phyloP scores from a whole-genome alignment of 2,888 invertebrate species.

The Lottia gigantea region DNA sequence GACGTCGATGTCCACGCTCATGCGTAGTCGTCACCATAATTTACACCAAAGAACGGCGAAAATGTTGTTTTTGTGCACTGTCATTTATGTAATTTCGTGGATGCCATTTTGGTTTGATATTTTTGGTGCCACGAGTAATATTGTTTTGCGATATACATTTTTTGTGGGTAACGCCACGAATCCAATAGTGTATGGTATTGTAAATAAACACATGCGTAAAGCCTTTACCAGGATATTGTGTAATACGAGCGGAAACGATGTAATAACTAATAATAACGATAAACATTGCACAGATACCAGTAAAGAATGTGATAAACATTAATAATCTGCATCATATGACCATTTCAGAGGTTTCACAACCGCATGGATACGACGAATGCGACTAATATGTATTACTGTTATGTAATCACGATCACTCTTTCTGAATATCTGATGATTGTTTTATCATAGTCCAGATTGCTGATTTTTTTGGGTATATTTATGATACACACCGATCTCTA shows the following conservation, averaged over 20 bases:
- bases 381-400: no score
- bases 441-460: no score
- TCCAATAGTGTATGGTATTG: constrained; percentile 53
- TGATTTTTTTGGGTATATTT: no score
- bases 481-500: no score
- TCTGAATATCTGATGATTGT: no score
- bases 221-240: constrained; percentile 33
- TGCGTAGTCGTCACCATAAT: neutral
- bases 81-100: constrained; percentile 52
- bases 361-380: no score
- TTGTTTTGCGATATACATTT: constrained; percentile 46
- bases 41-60: constrained; percentile 47
- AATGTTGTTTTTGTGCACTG: constrained; percentile 55
- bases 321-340: no score
- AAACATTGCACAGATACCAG: no score
- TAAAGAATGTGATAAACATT: no score
- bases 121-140: constrained; percentile 42
- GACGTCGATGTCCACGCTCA: neutral
- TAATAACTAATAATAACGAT: no score
- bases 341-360: no score
- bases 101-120: constrained; percentile 59
- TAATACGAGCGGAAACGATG: neutral
- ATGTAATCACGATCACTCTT: no score
- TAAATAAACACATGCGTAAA: constrained; percentile 43
- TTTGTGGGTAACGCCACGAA: constrained; percentile 54